phyloP scores from a whole-genome alignment of 2,797 vertebrate genomes.

The Aeoliscus strigatus region DNA sequence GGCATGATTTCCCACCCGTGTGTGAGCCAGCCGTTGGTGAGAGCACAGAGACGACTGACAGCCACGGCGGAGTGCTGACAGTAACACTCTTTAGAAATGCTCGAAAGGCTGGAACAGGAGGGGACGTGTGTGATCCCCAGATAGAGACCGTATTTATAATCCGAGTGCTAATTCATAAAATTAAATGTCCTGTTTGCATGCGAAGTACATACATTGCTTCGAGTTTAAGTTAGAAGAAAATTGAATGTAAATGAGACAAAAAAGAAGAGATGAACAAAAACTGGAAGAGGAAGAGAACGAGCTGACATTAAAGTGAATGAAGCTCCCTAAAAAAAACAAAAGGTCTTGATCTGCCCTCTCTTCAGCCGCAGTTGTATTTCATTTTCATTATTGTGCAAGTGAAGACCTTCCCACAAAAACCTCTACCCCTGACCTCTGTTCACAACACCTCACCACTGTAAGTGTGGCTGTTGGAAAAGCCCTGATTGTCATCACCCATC shows the following conservation, averaged over 20 bases:
- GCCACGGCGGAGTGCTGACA: conserved; percentile 64
- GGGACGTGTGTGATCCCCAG: no score
- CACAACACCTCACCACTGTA: conserved; percentile 10
- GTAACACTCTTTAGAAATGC: conserved; percentile 49
- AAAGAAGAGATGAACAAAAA: background rate
- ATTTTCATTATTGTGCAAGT: conserved; percentile 34
- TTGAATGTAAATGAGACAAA: background rate
- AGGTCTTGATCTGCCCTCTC: conserved; percentile 15
- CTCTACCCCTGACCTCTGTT: conserved; percentile 29
- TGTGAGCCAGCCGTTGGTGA: conserved; percentile 51
- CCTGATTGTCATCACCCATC: no score
- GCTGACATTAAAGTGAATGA: conserved; percentile 2
- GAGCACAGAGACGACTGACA: conserved; percentile 57
- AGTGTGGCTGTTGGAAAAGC: background rate
- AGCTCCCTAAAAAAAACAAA: conserved; percentile 28
- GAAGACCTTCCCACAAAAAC: conserved; percentile 36
- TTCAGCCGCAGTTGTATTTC: conserved; percentile 8
- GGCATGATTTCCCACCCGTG: conserved; percentile 53
- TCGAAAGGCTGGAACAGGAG: conserved; percentile 4
- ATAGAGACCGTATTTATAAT: no score
- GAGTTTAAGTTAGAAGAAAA: background rate
- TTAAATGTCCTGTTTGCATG: no score
- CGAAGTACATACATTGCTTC: background rate
- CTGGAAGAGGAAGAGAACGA: background rate
- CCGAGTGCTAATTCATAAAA: no score